A percentile compares a stretch with the other conserved stretches of the same genome.
These are phyloP conservation scores for Forbesichthys papilliferus DNA, from an alignment of 2,113 vertebrate genomes.

Conservation along the genomic window DNA sequence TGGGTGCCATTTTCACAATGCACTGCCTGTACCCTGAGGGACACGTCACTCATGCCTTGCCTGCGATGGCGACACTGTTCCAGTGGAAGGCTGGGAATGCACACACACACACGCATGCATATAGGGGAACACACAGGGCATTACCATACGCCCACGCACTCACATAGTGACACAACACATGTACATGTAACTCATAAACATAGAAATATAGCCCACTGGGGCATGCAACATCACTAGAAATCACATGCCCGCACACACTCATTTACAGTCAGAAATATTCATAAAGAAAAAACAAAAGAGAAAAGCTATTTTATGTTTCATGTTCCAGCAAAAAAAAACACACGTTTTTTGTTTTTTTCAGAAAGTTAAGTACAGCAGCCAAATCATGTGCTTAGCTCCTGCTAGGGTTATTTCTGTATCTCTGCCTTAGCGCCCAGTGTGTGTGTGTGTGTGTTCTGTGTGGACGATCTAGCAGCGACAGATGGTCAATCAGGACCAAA, in stretches of 20 bases:
- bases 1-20: slow-evolving; percentile 47
- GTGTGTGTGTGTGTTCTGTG: slow-evolving; percentile 16
- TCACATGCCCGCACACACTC: neutral
- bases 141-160: too few relatives aligned
- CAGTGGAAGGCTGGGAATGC: neutral
- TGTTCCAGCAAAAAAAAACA: too few relatives aligned
- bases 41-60: slow-evolving; percentile 29
- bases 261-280: neutral
- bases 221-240: neutral
- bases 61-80: slow-evolving; percentile 19
- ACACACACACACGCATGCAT: neutral
- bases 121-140: neutral
- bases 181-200: neutral
- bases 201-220: neutral
- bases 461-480: slow-evolving; percentile 3
- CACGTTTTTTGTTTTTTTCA: slow-evolving; percentile 30
- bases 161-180: neutral
- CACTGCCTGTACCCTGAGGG: slow-evolving; percentile 17
- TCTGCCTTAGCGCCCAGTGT: neutral
- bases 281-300: slow-evolving; percentile 55
- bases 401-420: slow-evolving; percentile 16
- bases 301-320: slow-evolving; percentile 63
- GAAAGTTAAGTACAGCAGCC: slow-evolving; percentile 38
- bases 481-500: slow-evolving; percentile 42
- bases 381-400: slow-evolving; percentile 40